Evolutionary conservation across 2,888 invertebrate species (phyloP), one percentile per base, ranked within the genome.

Genomic region (Hymenopus coronatus): DNA sequence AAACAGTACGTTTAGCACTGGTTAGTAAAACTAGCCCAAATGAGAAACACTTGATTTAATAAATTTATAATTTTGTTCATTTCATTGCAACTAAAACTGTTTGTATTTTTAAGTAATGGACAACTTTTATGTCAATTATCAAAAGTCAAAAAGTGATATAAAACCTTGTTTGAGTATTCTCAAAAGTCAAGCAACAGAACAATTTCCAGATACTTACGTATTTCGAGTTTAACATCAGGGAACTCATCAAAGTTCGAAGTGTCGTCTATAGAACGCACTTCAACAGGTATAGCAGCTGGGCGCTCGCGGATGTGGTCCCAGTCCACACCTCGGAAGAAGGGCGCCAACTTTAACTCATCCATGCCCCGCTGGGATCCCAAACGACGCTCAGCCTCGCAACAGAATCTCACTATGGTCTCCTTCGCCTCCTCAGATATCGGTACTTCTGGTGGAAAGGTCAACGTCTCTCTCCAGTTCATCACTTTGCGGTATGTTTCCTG

Each of bases 181-280:
- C 6, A 33, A 33, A 33, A 33, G 8, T 7, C 6, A 40, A 40
- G 12, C 1, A 40, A 40, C 25, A 15, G 12, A 25, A 54, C 15
- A 87, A 6, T 54, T 12, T 40, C 15, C 33, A 15, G 28, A 89
- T 85, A 96, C 98, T 96, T 95, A 99, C 99, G 98, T 94, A 99
- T 98, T 95, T 98, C 98, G 91, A 99, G 96, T 93, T 99, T 99
- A 92, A 99, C 99, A 94, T 99, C 99, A 9, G 99, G 99, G 95
- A 99, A 99, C 92, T 99, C 99, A 94, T 99, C 99, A 93, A 99
- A 99, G 94, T 99, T 99, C 91, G 99, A 99, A 84, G 99, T 99
- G 94, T 99, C 99, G 93, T 99, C 99, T 92, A 99, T 99, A 91
- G 99, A 99, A 93, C 98, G 97, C 90, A 99, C 99, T 93, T 99